Conservation (phyloP, 2,888 invertebrate genomes). For the Hermaeophaga mercurialis region DNA sequence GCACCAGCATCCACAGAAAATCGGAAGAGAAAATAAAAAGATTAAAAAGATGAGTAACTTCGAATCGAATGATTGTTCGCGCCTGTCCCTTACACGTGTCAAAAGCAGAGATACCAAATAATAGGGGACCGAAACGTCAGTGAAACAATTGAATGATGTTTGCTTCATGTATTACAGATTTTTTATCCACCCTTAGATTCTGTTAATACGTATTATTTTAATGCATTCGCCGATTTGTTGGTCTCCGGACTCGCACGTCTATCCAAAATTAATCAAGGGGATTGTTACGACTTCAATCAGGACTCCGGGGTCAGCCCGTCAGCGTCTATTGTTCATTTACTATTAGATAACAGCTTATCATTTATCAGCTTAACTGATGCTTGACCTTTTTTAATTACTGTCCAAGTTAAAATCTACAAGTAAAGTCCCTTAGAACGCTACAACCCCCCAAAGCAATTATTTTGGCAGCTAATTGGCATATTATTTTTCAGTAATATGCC, state of each 20-base stretch:
- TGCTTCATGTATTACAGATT: constrained; percentile 49
- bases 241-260: constrained; percentile 19
- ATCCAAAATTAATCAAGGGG: constrained; percentile 29
- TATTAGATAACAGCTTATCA: constrained; percentile 7
- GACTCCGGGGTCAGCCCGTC: constrained; percentile 7
- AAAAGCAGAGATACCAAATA: constrained; percentile 48
- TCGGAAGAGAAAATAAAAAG: constrained; percentile 51
- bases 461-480: no score
- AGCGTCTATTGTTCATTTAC: constrained; percentile 5
- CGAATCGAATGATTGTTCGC: constrained; percentile 49
- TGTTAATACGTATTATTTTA: constrained; percentile 37
- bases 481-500: no score
- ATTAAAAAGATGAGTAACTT: constrained; percentile 52
- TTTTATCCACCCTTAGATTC: constrained; percentile 38
- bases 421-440: no score
- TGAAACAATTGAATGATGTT: constrained; percentile 49
- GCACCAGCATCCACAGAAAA: constrained; percentile 41
- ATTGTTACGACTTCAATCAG: constrained; percentile 28
- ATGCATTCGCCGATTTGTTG: constrained; percentile 35
- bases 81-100: constrained; percentile 50
- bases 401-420: no score
- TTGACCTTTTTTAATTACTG: constrained; percentile 1
- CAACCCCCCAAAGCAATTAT: no score
- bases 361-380: constrained; percentile 5
- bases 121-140: constrained; percentile 46